These are phyloP conservation scores for Anoplius nigerrimus DNA, from an alignment of 2,888 invertebrate genomes.

Conservation along the genomic window DNA sequence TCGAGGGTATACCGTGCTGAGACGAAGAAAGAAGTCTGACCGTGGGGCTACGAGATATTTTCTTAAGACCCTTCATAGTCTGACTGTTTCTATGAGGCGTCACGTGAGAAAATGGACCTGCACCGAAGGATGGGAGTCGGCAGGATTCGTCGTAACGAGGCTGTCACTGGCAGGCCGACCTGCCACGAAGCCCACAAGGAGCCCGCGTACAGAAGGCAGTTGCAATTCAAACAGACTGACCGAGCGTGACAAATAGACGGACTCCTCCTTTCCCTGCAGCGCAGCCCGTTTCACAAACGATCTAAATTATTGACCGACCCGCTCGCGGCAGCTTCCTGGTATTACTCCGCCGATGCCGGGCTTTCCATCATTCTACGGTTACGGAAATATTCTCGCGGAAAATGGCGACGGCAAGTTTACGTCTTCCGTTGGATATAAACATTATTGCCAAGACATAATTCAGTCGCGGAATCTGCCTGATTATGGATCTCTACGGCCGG, in stretches of 20 bases:
- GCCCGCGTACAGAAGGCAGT: constrained; percentile 15
- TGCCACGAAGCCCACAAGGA: constrained; percentile 20
- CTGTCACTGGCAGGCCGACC: constrained; percentile 41
- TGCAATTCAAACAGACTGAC: constrained; percentile 24
- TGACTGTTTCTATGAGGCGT: not conserved
- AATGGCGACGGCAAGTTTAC: too few species aligned
- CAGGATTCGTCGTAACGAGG: constrained; percentile 39
- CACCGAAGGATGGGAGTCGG: not conserved
- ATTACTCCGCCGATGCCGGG: constrained; percentile 8
- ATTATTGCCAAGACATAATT: too few species aligned
- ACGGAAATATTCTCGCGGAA: too few species aligned
- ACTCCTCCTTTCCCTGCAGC: not conserved
- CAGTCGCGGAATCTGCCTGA: too few species aligned
- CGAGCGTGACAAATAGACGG: constrained; percentile 45
- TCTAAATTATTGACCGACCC: constrained; percentile 38
- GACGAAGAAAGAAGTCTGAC: not conserved
- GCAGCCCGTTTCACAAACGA: constrained; percentile 13
- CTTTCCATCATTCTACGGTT: too few species aligned
- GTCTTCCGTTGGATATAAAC: too few species aligned
- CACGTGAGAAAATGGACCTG: constrained; percentile 29
- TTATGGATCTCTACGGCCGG: too few species aligned
- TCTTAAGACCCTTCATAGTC: constrained; percentile 11
- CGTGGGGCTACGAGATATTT: constrained; percentile 20
- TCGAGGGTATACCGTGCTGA: too few species aligned
- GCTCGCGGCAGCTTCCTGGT: constrained; percentile 19